A percentile compares a stretch with the other conserved stretches of the same genome.
These are phyloP conservation scores for Craseonycteris thonglongyai DNA, from an alignment of 2,113 vertebrate genomes.

Conservation along the genomic window DNA sequence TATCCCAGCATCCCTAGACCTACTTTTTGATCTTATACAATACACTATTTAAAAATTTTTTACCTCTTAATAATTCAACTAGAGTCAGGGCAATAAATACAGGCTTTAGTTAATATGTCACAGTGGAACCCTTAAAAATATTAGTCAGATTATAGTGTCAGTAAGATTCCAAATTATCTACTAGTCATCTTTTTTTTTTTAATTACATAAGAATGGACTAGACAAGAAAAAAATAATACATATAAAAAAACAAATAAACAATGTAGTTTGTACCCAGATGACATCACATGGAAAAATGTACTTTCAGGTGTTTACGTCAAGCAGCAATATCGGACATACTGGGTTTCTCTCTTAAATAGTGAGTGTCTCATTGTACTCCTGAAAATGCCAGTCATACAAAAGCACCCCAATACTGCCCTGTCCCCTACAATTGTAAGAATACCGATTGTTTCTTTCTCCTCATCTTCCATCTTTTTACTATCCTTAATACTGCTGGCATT, in stretches of 20 bases:
- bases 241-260: not conserved
- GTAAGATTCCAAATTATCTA: not conserved
- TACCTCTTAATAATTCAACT: not conserved
- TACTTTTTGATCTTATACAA: not conserved
- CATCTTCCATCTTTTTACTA: not conserved
- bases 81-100: not conserved
- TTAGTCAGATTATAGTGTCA: not conserved
- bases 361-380: not conserved
- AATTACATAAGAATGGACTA: not conserved
- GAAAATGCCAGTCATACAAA: not conserved
- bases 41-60: not conserved
- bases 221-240: not conserved
- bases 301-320: not conserved
- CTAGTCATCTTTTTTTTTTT: not conserved
- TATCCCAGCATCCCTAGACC: too few relatives aligned
- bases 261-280: not conserved
- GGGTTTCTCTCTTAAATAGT: too few relatives aligned
- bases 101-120: not conserved
- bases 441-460: not conserved
- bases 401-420: not conserved
- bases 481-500: slow-evolving; percentile 7
- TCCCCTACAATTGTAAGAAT: not conserved
- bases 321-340: not conserved
- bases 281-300: not conserved
- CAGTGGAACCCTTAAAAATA: not conserved